Evolutionary conservation across 2,113 vertebrate genomes (phyloP), one percentile per base, ranked within the genome.

Genomic region (Callorhinus ursinus): DNA sequence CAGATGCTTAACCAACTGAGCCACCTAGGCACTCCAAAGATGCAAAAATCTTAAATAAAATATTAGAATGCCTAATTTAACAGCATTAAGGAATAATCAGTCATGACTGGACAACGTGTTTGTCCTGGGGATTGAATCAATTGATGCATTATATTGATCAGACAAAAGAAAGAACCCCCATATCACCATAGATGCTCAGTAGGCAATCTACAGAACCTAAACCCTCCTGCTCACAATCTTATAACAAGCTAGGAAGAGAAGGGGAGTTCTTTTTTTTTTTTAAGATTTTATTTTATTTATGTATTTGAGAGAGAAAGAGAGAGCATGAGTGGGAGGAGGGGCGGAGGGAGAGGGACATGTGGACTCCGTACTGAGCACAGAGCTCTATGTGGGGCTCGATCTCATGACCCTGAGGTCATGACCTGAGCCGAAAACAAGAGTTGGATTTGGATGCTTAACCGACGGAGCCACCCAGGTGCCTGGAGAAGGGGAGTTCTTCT

Each of bases 31-130:
- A 1, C 33, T 16, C 65, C 16, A n/a, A n/a, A 69, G 33, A 18
- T 69, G 65, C n/a, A 19, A 69, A n/a, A 69, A 69, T 69, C 65
- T 69, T n/a, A 69, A 69, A 69, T 69, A n/a, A n/a, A 67, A 74
- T 92, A 84, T 72, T 80, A 69, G 39, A 90, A 28, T 55, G 16
- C 57, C 31, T 39, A 81, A 88, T 57, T 97, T 92, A 90, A 93
- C 8, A 88, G 22, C 46, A 82, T 87, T 98, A 65, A 83, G 79
- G 49, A 49, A 55, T 59, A 95, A 74, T 90, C 12, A 21, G 28
- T 92, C 74, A 72, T 67, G 90, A 69, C 49, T 96, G 72, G 71
- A 46, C 67, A 95, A 71, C 49, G 31, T 88, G 74, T 74, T 96
- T 95, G 67, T 92, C 16, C 63, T 39, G 39, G 88, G 61, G 94